Conservation (phyloP, 2,113 vertebrate genomes). For the Eubucco bourcierii region DNA sequence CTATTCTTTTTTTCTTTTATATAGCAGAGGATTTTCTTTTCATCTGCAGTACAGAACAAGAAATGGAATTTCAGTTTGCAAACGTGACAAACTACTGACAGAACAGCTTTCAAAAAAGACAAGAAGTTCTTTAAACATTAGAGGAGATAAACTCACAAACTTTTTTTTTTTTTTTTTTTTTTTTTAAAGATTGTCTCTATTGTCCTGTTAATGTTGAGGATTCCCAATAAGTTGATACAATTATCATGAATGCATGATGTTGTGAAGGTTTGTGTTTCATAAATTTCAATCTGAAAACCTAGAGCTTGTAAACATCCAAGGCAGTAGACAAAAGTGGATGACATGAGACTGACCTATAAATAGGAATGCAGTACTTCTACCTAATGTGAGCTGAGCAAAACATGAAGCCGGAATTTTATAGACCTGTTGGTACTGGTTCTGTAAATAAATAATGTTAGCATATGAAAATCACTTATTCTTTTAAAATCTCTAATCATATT, state of each 20-base stretch:
- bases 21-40: conserved; percentile 34
- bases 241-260: background rate
- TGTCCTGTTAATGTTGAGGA: background rate
- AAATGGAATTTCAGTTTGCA: conserved; percentile 14
- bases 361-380: background rate
- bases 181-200: background rate
- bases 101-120: background rate
- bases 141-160: background rate
- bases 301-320: fast-evolving
- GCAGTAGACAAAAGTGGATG: background rate
- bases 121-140: background rate
- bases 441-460: background rate
- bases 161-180: background rate
- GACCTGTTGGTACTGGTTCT: background rate
- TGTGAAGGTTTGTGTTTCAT: background rate
- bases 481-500: background rate
- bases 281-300: background rate
- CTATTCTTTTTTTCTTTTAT: conserved; percentile 26
- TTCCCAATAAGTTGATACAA: background rate
- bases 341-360: background rate
- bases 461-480: background rate
- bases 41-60: conserved; percentile 3
- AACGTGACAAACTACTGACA: background rate
- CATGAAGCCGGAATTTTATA: background rate
- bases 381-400: background rate